Evolutionary conservation across 2,797 vertebrate species (phyloP), one percentile per base, ranked within the genome.

Genomic region (Dallia pectoralis): DNA sequence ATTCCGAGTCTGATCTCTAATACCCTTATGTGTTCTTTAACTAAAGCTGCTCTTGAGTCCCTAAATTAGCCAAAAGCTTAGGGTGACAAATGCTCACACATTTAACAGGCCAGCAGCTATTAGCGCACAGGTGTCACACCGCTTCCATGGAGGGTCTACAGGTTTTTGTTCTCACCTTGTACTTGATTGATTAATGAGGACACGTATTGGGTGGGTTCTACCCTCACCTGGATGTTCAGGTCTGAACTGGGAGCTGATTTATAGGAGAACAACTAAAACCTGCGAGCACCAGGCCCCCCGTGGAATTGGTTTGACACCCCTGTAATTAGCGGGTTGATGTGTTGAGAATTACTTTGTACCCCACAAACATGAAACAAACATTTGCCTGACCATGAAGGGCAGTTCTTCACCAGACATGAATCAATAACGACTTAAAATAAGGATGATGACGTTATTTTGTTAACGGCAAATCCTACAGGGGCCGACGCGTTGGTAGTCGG

Each of bases 401-500:
- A 2, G 51, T 53, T 53, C n/a, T 36, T 36, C n/a, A 1, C 49
- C 49, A 8, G 49, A n/a, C 19, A 65, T 36, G 29, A 18, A 65
- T 40, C 29, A 66, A n/a, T 40, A 36, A 67, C 48, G 61, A 47
- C 40, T 27, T 16, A 18, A 36, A 40, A 29, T 25, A 48, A 67
- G 66, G 11, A 48, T 15, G 36, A 47, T 44, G 1, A 81, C 22
- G 67, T 68, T 18, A 72, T 88, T 86, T 88, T 88, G 86, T 93
- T 91, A 93, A 91, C 89, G 70, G 84, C 83, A 81, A 91, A 94
- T 79, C 91, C 91, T 82, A 73, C 77, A 82, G 87, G 87, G 90
- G 86, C 90, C 95, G 88, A 92, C 51, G 80, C 91, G 95, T 80
- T 87, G 75, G 76, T 91, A 93, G 85, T 92, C 91, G 80, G 79